Base-by-base conservation (phyloP, 2,888 invertebrate genomes). In the Ischnus inquisitorius region DNA sequence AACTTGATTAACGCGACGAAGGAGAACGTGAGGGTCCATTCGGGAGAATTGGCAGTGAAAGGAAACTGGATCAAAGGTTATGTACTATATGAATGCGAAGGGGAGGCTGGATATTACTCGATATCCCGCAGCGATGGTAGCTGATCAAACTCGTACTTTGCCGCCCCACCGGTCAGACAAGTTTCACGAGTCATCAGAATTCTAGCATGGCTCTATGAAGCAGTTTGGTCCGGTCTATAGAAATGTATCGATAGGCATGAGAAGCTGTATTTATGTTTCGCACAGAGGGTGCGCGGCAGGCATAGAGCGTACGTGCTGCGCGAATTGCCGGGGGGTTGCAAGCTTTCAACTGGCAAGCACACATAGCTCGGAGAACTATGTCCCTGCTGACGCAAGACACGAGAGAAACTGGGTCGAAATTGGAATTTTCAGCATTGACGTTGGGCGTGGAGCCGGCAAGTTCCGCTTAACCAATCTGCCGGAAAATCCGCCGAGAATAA, bases 281-380 rank as follows among this genome's bases (percentile, higher is more conserved):
- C 39, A n/a, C 16, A 14, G 12, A 19, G 64, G 12, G 64, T 39
- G 19, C 34, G 64, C 64, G 16, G 39, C n/a, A 25, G 22, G 60
- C 12, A 60, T 41, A 39, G 34, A 34, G 34, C 8, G 34, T 64
- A 64, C 64, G 39, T 39, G 39, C 64, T 19, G 64, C 3, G 39
- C 64, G 64, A 64, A 64, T 39, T 39, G 64, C 64, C 39, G 0
- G 39, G 39, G 64, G 64, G 64, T 34, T 39, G 39, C 39, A 64
- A 64, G 64, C 64, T 64, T 19, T 16, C 16, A 19, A 16, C 39
- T 41, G 39, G 64, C 39, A 19, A 64, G 64, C 39, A 34, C 8
- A 64, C 39, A 64, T 39, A 39, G 34, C 64, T 39, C 64, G 39
- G 1, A n/a, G 39, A 64, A 64, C 39, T 39, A 39, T 64, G 60